Conservation (phyloP, 1,140 invertebrate genomes). For the Zaprionus tsacasi region DNA sequence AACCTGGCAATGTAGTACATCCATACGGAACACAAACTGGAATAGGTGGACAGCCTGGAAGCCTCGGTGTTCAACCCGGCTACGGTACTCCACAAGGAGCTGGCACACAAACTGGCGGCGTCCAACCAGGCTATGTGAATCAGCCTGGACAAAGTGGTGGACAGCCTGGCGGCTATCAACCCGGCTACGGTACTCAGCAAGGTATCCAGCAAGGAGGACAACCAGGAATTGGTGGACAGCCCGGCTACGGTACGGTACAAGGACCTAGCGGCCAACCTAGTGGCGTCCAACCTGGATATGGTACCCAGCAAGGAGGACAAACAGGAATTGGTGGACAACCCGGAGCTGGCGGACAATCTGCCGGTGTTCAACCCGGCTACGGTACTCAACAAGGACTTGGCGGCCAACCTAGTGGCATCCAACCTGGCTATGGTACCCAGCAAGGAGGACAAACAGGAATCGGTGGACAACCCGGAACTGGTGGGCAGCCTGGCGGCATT, state of each 20-base stretch:
- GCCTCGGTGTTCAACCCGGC: background rate
- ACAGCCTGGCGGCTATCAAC: no score
- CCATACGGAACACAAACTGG: conserved; percentile 28
- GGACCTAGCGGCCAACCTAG: background rate
- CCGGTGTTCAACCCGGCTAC: background rate
- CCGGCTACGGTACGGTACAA: conserved; percentile 2
- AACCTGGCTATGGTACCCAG: conserved; percentile 12
- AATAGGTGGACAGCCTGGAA: conserved; percentile 4
- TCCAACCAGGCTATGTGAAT: no score
- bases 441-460: conserved; percentile 35
- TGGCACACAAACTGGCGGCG: no score
- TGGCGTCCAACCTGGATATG: no score
- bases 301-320: conserved; percentile 6
- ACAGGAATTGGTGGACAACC: conserved; percentile 3
- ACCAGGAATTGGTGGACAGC: no score
- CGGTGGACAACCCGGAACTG: conserved; percentile 7
- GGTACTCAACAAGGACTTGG: conserved; percentile 2
- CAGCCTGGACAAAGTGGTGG: no score
- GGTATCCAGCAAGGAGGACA: no score
- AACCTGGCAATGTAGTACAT: conserved; percentile 21
- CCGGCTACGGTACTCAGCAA: no score
- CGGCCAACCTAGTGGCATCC: conserved; percentile 6
- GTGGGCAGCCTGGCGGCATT: conserved; percentile 11
- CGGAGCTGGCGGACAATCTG: no score
- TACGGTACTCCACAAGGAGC: no score